A percentile compares a stretch with the other conserved stretches of the same genome.
Conservation (phyloP, 2,113 vertebrate genomes). For the Clarias gariepinus region DNA sequence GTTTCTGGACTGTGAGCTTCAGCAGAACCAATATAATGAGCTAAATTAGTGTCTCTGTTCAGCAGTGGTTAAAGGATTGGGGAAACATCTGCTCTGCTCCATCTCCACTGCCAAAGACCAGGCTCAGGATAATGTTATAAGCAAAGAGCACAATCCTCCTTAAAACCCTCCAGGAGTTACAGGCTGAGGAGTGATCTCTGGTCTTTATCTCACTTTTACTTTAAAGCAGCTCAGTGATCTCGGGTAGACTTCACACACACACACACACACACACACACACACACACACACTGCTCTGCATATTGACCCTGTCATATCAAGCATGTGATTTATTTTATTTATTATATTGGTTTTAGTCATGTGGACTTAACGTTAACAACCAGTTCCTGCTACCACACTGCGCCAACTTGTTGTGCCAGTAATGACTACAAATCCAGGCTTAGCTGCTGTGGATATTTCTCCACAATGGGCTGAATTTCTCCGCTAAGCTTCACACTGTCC, state of each 20-base stretch:
- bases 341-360: background rate
- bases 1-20: background rate
- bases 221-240: background rate
- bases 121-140: background rate
- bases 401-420: background rate
- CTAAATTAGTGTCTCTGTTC: constrained; percentile 19
- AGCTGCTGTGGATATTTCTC: background rate
- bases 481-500: background rate
- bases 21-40: constrained; percentile 30
- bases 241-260: no score
- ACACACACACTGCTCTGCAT: background rate
- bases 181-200: background rate
- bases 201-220: background rate
- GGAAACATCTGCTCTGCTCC: background rate
- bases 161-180: background rate
- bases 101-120: constrained; percentile 8
- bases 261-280: no score
- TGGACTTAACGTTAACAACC: background rate
- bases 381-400: background rate
- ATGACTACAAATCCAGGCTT: background rate
- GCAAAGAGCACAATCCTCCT: background rate
- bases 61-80: background rate
- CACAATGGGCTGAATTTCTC: background rate
- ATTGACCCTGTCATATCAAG: background rate
- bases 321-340: background rate